phyloP scores from a whole-genome alignment of 35 echinoderm and acorn worm genomes.

The Amphiura filiformis region DNA sequence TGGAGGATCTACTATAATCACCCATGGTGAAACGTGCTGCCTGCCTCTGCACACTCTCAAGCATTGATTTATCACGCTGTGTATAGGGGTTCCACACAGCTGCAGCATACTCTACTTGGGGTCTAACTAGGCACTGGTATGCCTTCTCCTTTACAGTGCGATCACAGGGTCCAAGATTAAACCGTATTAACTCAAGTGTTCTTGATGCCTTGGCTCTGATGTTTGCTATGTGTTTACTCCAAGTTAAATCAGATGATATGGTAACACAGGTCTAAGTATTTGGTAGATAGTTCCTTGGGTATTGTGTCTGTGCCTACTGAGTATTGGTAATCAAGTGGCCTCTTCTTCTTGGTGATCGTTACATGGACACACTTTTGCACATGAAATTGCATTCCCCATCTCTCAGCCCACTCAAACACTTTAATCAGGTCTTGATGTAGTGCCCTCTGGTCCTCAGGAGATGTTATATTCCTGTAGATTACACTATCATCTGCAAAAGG shows the following conservation, averaged over 20 bases:
- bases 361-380: conserved; percentile 43
- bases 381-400: conserved; percentile 30
- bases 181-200: conserved; percentile 18
- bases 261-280: conserved; percentile 46
- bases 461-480: conserved; percentile 10
- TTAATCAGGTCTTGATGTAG: conserved; percentile 20
- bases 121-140: too few species aligned
- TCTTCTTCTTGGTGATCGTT: background rate
- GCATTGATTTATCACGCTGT: too few species aligned
- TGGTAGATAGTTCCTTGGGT: background rate
- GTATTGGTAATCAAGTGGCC: conserved; percentile 12
- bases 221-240: conserved; percentile 25
- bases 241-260: conserved; percentile 32
- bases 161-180: conserved; percentile 28
- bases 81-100: conserved; percentile 25
- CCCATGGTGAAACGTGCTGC: too few species aligned
- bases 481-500: conserved; percentile 46
- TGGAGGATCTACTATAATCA: too few species aligned
- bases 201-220: conserved; percentile 11
- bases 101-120: background rate
- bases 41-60: too few species aligned
- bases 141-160: too few species aligned
- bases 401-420: conserved; percentile 10
- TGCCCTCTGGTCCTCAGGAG: background rate
- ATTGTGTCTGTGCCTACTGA: conserved; percentile 1